Evolutionary conservation across 2,888 invertebrate species (phyloP).

Genomic region (Heteropelma amictum): DNA sequence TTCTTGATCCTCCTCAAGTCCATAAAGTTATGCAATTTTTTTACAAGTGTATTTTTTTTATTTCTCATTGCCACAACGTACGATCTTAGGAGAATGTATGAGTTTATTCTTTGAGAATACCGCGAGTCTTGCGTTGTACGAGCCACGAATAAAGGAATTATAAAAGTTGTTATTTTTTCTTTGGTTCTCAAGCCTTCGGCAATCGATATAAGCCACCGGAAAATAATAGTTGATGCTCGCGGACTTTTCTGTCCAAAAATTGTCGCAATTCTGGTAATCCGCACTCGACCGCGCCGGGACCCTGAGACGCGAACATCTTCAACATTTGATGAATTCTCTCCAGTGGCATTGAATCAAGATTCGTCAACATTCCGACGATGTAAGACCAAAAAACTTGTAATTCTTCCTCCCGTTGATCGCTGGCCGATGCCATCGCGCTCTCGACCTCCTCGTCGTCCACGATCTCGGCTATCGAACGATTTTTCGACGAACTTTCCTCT

Average conservation of each 20-base stretch:
- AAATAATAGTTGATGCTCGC: slow-evolving; percentile 91
- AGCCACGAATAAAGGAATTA: slow-evolving; percentile 5
- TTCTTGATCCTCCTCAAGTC: too few relatives aligned
- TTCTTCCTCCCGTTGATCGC: slow-evolving; percentile 96
- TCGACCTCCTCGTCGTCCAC: slow-evolving; percentile 95
- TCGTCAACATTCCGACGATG: slow-evolving; percentile 97
- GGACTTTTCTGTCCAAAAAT: slow-evolving; percentile 95
- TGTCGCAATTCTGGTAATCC: slow-evolving; percentile 91
- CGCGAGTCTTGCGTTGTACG: too few relatives aligned
- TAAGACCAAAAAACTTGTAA: slow-evolving; percentile 97
- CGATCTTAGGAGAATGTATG: too few relatives aligned
- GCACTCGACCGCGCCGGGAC: slow-evolving; percentile 91
- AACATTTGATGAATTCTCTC: slow-evolving; percentile 97
- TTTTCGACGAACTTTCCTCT: slow-evolving; percentile 82
- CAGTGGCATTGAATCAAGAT: slow-evolving; percentile 93
- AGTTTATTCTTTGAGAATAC: too few relatives aligned
- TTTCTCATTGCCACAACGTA: not conserved
- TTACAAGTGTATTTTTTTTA: slow-evolving; percentile 4
- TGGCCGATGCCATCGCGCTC: slow-evolving; percentile 96
- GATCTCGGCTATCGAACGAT: slow-evolving; percentile 82
- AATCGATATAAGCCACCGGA: slow-evolving; percentile 93
- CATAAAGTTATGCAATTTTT: slow-evolving; percentile 29
- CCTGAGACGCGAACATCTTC: slow-evolving; percentile 97
- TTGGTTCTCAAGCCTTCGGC: slow-evolving; percentile 82
- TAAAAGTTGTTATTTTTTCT: not conserved